Evolutionary conservation across 2,113 vertebrate genomes (phyloP), one percentile per base, ranked within the genome.

Genomic region (Elachura formosa): DNA sequence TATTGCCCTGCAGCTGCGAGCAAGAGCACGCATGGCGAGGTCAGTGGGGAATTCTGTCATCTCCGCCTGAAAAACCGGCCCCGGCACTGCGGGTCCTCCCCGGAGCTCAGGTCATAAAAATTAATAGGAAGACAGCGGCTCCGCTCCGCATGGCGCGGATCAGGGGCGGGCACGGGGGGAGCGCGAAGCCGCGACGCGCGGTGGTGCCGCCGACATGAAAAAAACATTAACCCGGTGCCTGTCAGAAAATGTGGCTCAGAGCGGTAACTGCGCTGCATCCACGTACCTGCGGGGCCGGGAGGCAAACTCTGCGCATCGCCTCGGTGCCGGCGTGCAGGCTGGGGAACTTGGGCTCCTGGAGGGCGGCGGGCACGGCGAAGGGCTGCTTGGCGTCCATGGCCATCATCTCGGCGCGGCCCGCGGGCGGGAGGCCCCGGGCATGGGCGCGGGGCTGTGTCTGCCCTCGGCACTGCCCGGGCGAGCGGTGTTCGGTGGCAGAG

Each of bases 1-100:
- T 98, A 99, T 99, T 99, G 98, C 98, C 98, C 99, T 99, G 99
- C 96, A 99, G 99, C 99, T 99, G 99, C 97, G 98, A 98, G 98
- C 97, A 85, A 98, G 98, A 99, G 98, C 93, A 98, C 97, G 98
- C 98, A 98, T 97, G 98, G 95, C 95, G 98, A 96, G 97, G 98
- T 99, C 98, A 99, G 98, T 97, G 96, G 99, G 98, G 98, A 98
- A 98, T 98, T 98, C 97, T 98, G 98, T 98, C 98, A 98, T 98
- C 98, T 98, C 98, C 98, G 98, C 98, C 98, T 98, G 98, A 98
- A 98, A 98, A 98, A 98, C 98, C 98, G 98, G 98, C 98, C 98
- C 98, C 96, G 98, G 98, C 98, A 98, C 97, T 97, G 98, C 98
- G 97, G 97, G 98, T 97, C 97, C 98, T 98, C 98, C 99, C 98